phyloP scores from a whole-genome alignment of 2,113 vertebrate genomes.

The Scophthalmus maximus region DNA sequence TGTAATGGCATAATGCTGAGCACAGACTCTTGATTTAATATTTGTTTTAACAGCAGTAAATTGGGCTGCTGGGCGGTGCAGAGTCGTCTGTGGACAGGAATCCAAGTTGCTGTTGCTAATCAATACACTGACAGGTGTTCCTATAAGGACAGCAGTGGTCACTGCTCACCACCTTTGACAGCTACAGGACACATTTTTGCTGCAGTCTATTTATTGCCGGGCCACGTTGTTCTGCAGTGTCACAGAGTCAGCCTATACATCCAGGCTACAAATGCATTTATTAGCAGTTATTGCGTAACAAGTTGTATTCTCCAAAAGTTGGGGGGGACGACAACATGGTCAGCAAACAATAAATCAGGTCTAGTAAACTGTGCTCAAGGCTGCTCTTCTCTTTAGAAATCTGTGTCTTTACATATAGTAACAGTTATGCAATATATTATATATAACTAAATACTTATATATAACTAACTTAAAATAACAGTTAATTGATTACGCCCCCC shows the following conservation, averaged over 20 bases:
- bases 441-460: no score
- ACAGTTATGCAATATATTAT: neutral
- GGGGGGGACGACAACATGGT: no score
- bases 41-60: constrained; percentile 71
- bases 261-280: neutral
- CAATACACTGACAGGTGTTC: constrained; percentile 59
- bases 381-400: no score
- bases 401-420: neutral
- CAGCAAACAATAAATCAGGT: neutral
- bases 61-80: neutral
- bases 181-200: constrained; percentile 12
- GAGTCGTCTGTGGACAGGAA: constrained; percentile 36
- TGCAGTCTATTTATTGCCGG: constrained; percentile 15
- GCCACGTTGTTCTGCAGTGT: neutral
- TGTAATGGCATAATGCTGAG: neutral
- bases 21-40: constrained; percentile 51
- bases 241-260: neutral
- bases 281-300: neutral
- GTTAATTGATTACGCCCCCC: no score
- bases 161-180: constrained; percentile 28
- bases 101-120: constrained; percentile 58
- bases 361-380: neutral
- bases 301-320: neutral
- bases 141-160: constrained; percentile 26
- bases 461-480: no score